A percentile compares a stretch with the other conserved stretches of the same genome.
phyloP scores from a whole-genome alignment of 2,113 vertebrate species.

The Panurus biarmicus region DNA sequence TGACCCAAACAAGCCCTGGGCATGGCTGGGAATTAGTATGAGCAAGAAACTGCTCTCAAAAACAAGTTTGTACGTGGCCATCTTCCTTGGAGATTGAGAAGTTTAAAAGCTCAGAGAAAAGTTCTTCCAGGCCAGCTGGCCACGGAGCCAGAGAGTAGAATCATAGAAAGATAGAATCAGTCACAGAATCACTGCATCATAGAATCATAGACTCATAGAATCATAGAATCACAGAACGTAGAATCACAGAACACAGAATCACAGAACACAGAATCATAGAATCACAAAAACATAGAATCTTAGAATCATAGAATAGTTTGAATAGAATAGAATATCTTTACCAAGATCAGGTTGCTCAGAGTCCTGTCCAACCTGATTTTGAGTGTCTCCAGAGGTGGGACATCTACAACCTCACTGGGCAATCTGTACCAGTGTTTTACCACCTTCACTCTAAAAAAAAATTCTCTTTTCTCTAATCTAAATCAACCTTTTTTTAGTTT shows the following conservation, averaged over 20 bases:
- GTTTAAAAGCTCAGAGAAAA: accelerated
- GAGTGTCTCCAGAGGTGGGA: too few species aligned
- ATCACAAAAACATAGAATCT: neutral
- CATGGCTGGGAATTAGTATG: neutral
- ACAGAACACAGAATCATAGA: neutral
- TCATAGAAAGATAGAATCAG: neutral
- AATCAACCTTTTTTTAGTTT: neutral
- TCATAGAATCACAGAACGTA: neutral
- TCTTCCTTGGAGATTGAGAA: neutral
- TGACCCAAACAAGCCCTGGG: neutral
- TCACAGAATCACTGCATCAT: neutral
- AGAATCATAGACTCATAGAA: neutral
- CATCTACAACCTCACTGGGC: neutral
- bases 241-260: neutral
- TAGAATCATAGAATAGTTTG: neutral
- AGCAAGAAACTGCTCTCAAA: neutral
- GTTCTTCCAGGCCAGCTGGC: neutral
- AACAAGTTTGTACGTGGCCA: neutral
- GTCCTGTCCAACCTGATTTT: too few species aligned
- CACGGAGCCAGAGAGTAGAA: neutral
- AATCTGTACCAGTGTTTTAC: too few species aligned
- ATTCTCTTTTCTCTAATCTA: neutral
- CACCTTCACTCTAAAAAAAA: neutral
- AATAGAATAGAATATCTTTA: neutral
- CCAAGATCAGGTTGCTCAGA: neutral